Evolutionary conservation across 1,140 invertebrate species (phyloP), one percentile per base, ranked within the genome.

Genomic region (Leptinotarsa texana): DNA sequence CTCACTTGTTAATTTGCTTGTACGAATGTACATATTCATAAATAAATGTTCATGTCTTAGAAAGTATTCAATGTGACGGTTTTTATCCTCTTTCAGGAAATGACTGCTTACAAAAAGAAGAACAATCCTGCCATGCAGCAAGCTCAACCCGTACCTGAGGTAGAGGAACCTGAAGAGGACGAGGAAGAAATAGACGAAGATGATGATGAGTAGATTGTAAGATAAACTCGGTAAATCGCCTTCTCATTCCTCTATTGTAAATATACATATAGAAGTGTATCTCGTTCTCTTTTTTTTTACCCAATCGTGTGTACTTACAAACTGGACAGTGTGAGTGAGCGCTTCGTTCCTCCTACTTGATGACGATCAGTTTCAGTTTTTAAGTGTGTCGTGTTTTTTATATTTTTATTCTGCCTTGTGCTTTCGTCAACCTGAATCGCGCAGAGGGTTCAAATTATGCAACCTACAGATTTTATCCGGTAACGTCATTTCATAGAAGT

Each of bases 101-200:
- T 93, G 92, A 92, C 92, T 77, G 93, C 92, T 68, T 94, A 94
- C 87, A 94, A 94, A 86, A 93, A 93, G 86, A 92, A 85, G 85
- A 88, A 82, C 89, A 91, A 85, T 86, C 87, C 80, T 77, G 81
- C 77, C 84, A 83, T 80, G 84, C 87, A 79, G 81, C 86, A 77
- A 80, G 81, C 85, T 79, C 84, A 85, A 76, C 86, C 88, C 78
- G 86, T 86, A 75, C 87, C 86, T 71, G 90, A 90, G 79, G 89
- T 90, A 79, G 88, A 87, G 15, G 89, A 90, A 49, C 85, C 85
- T 0, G 89, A 88, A 3, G 90, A 91, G 18, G 89, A 89, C 42
- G 88, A 88, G 72, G 83, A 81, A 63, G 84, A 84, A 72, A 82
- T 84, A 17, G 84, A 85, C 63, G 84, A 85, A 73, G 83, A 85